A percentile compares a stretch with the other conserved stretches of the same genome.
Evolutionary conservation across 2,797 vertebrate genomes (phyloP).

Genomic region (Catostomus latipinnis): DNA sequence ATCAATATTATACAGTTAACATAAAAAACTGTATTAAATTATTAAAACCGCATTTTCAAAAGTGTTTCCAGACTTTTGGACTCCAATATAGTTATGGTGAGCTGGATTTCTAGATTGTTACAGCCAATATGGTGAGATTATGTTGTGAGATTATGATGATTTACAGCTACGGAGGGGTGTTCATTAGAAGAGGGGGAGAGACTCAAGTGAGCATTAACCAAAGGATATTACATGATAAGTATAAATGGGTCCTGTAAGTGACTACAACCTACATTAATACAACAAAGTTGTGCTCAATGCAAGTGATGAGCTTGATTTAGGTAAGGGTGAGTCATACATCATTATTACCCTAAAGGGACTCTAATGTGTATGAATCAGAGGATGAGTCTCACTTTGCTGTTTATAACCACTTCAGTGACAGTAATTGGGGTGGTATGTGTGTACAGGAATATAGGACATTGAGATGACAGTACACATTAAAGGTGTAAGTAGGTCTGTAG

Average conservation of each 20-base stretch:
- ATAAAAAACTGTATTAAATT: too few species aligned
- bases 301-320: conserved; percentile 4
- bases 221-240: not conserved
- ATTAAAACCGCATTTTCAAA: too few species aligned
- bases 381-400: not conserved
- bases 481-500: conserved; percentile 4
- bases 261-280: not conserved
- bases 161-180: not conserved
- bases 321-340: not conserved
- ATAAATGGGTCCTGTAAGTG: not conserved
- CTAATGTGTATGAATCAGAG: not conserved
- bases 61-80: too few species aligned
- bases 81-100: too few species aligned
- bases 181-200: not conserved
- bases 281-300: not conserved
- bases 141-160: not conserved
- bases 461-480: conserved; percentile 23
- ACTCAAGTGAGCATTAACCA: not conserved
- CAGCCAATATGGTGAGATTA: not conserved
- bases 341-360: not conserved
- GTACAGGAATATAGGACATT: not conserved
- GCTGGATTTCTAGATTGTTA: not conserved
- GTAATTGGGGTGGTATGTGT: not conserved
- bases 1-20: too few species aligned
- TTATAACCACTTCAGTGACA: not conserved